These are phyloP conservation scores for Coregonus suidteri DNA, from an alignment of 2,797 vertebrate species.

Conservation along the genomic window DNA sequence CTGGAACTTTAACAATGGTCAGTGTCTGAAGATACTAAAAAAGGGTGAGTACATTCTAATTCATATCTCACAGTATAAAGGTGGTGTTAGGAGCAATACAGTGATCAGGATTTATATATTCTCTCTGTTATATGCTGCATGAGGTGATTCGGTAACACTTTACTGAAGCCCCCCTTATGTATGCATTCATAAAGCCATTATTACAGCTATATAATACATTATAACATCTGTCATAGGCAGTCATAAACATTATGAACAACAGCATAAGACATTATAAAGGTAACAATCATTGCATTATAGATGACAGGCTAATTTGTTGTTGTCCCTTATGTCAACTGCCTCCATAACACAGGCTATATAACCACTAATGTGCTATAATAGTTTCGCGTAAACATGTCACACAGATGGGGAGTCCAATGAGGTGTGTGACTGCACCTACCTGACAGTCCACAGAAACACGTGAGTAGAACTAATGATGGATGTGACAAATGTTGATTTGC, in stretches of 20 bases:
- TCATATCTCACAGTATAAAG: constrained; percentile 20
- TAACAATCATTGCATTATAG: neutral
- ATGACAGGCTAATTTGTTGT: neutral
- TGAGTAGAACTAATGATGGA: constrained; percentile 58
- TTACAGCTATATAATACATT: neutral
- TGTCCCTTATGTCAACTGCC: neutral
- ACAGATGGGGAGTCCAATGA: constrained; percentile 68
- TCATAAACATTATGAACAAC: neutral
- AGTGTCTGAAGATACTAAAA: constrained; percentile 71
- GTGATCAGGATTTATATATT: neutral
- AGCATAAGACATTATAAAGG: neutral
- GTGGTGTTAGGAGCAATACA: neutral
- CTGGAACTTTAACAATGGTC: constrained; percentile 76
- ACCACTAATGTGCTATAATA: neutral
- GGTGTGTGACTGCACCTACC: constrained; percentile 76
- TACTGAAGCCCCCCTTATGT: neutral
- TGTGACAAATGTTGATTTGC: constrained; percentile 21
- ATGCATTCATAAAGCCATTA: neutral
- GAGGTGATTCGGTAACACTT: neutral
- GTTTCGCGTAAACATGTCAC: constrained; percentile 11
- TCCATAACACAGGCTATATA: neutral
- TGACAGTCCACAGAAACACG: constrained; percentile 76
- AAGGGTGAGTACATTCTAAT: constrained; percentile 49
- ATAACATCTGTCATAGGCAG: neutral
- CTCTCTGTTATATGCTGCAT: neutral